Base-by-base conservation (phyloP, 2,113 vertebrate genomes). In the Etheostoma spectabile region DNA sequence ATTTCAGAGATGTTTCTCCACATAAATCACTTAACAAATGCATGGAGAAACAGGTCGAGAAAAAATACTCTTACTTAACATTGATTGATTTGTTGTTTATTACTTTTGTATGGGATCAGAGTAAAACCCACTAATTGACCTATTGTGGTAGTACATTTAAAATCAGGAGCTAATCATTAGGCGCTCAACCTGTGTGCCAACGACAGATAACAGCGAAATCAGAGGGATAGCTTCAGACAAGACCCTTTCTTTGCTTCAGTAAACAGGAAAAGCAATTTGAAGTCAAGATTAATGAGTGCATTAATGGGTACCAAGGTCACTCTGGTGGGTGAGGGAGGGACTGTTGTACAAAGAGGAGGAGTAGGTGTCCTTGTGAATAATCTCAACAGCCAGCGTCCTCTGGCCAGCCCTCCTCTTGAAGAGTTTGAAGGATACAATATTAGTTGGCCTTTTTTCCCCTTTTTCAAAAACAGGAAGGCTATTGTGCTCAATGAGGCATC, bases 401-500 rank as follows among this genome's bases (percentile, higher is more conserved):
- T 8, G 42, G 48, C 56, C 15, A 1, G 30, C 13, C 14, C 14
- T 81, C 46, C 56, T 79, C 55, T 68, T 30, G 30, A 66, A 52
- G 53, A 64, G 70, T 49, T 66, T 10, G 35, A 46, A 75, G 55
- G 63, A 77, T 71, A 67, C 65, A 61, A 74, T 77, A 86, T 74
- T 83, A 78, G 83, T 33, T 56, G 64, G 30, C 51, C 15, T 16
- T 57, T 45, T n/a, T 11, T 22, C 35, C n/a, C 11, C 3, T 59
- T 83, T 65, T 57, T 60, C 19, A 27, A 46, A 82, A 84, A 55
- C 69, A 73, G 55, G 59, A 78, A 89, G 63, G 56, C 88, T 52
- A 70, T 82, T 79, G 74, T 67, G 84, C 67, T 88, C 86, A 89
- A 84, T 89, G 87, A 84, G 88, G 84, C 88, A 49, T 88, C 38